Evolutionary conservation across 2,113 vertebrate species (phyloP).

Genomic region (Perca flavescens): DNA sequence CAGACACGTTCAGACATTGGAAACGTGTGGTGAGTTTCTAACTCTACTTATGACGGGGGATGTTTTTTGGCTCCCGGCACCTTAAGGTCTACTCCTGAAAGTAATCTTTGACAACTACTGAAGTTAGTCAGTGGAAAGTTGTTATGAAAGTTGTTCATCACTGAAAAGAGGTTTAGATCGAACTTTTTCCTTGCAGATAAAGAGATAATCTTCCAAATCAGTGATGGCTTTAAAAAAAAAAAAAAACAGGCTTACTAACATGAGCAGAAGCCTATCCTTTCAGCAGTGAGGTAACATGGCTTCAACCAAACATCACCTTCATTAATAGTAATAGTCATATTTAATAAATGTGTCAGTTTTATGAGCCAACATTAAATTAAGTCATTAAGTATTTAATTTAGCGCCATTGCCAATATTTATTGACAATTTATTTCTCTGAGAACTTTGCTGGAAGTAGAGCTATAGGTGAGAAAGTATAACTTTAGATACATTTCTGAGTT

Average conservation of each 20-base stretch:
- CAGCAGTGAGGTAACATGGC: not conserved
- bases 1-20: conserved; percentile 19
- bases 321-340: not conserved
- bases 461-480: not conserved
- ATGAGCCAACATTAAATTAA: not conserved
- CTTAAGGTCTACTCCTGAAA: conserved; percentile 35
- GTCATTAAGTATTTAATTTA: not conserved
- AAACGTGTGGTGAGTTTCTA: conserved; percentile 21
- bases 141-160: conserved; percentile 27
- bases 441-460: not conserved
- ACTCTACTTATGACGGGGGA: not conserved
- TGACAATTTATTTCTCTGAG: conserved; percentile 4
- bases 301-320: not conserved
- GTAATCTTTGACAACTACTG: conserved; percentile 43
- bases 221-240: not conserved
- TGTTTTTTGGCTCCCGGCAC: conserved; percentile 20
- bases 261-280: not conserved
- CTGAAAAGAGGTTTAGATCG: conserved; percentile 15
- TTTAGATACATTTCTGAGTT: not conserved
- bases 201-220: conserved; percentile 31
- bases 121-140: conserved; percentile 23
- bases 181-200: conserved; percentile 28
- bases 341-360: not conserved
- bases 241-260: not conserved
- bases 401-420: not conserved